phyloP scores from a whole-genome alignment of 2,888 invertebrate genomes.

The Biston stratarius region DNA sequence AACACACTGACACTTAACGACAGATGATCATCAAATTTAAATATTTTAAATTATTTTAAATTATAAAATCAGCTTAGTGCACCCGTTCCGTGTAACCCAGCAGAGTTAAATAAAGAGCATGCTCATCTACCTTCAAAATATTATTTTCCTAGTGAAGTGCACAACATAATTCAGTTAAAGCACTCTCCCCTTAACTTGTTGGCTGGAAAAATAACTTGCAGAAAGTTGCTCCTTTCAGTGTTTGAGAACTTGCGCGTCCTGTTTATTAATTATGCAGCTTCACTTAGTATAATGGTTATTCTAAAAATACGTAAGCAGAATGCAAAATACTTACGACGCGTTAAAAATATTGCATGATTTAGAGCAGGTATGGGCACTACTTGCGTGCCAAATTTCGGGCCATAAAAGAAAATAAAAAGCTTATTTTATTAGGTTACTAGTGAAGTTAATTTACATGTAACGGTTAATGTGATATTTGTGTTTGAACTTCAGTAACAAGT shows the following conservation, averaged over 20 bases:
- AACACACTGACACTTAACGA: too few relatives aligned
- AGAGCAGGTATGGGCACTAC: too few relatives aligned
- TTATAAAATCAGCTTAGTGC: too few relatives aligned
- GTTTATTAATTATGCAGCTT: slow-evolving; percentile 26
- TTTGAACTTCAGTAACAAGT: too few relatives aligned
- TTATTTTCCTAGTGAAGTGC: slow-evolving; percentile 22
- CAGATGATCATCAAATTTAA: too few relatives aligned
- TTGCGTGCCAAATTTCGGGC: too few relatives aligned
- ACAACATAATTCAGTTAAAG: slow-evolving; percentile 12
- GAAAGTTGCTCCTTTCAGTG: slow-evolving; percentile 21
- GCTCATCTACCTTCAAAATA: slow-evolving; percentile 1
- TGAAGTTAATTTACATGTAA: too few relatives aligned
- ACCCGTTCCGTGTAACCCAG: background rate
- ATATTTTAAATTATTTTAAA: too few relatives aligned
- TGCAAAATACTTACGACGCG: background rate
- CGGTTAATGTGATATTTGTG: too few relatives aligned
- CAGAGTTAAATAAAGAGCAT: slow-evolving; percentile 5
- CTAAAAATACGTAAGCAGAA: background rate
- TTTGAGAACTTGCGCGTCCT: slow-evolving; percentile 11
- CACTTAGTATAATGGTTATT: slow-evolving; percentile 20
- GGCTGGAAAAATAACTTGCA: slow-evolving; percentile 26
- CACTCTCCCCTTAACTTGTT: slow-evolving; percentile 16
- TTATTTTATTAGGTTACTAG: too few relatives aligned
- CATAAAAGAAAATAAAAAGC: too few relatives aligned
- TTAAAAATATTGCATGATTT: background rate